A percentile compares a stretch with the other conserved stretches of the same genome.
Evolutionary conservation across 2,113 vertebrate genomes (phyloP).

Genomic region (Corythoichthys haematopterus): DNA sequence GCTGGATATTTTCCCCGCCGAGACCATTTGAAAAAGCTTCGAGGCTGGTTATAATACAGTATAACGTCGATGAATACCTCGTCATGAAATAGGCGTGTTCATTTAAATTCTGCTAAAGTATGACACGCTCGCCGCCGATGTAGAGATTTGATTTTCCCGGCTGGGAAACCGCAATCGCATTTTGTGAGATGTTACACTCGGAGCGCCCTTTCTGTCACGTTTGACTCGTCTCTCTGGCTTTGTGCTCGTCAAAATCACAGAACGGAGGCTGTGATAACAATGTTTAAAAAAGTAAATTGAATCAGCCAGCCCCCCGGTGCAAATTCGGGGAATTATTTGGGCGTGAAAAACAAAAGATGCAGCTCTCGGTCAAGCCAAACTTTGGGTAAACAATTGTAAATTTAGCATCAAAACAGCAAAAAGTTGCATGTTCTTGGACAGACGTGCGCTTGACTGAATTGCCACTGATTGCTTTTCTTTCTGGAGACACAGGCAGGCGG

Average conservation of each 20-base stretch:
- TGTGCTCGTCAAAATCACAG: slow-evolving; percentile 15
- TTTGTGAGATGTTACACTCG: slow-evolving; percentile 32
- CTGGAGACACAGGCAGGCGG: slow-evolving; percentile 35
- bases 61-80: not conserved
- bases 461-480: slow-evolving; percentile 36
- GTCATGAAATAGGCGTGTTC: not conserved
- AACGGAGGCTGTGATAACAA: slow-evolving; percentile 34
- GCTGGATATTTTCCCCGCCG: not conserved
- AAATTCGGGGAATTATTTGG: slow-evolving; percentile 41
- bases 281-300: slow-evolving; percentile 41
- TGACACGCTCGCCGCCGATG: not conserved
- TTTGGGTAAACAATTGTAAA: slow-evolving; percentile 22
- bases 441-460: slow-evolving; percentile 23
- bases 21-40: slow-evolving; percentile 5
- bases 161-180: slow-evolving; percentile 25
- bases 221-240: slow-evolving; percentile 29
- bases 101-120: slow-evolving; percentile 8
- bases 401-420: slow-evolving; percentile 22
- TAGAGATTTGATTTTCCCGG: not conserved
- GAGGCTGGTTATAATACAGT: not conserved
- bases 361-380: slow-evolving; percentile 51
- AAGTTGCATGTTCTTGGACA: slow-evolving; percentile 39
- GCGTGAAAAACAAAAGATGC: slow-evolving; percentile 40
- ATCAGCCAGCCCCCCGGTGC: slow-evolving; percentile 15
- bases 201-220: slow-evolving; percentile 21